Percentiles rank a stretch among this genome's conserved stretches.
Conservation (phyloP, 2,888 invertebrate species). For the Lamellibrachia satsuma region DNA sequence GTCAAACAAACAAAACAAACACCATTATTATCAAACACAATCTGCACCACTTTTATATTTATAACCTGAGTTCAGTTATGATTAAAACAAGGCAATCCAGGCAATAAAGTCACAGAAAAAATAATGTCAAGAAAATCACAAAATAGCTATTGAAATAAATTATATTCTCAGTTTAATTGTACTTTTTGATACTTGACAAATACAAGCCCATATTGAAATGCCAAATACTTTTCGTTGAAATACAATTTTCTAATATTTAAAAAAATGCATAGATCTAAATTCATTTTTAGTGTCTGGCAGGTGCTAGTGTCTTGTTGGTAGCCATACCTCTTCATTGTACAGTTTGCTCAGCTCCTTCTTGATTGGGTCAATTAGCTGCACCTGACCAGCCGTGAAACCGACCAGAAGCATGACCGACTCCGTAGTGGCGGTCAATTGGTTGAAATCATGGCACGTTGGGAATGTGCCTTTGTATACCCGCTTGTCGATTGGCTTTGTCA, state of each 20-base stretch:
- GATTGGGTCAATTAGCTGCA: conserved; percentile 96
- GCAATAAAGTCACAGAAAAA: too few relatives aligned
- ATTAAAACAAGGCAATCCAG: background rate
- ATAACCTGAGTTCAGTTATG: background rate
- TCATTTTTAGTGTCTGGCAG: background rate
- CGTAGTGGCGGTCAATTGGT: conserved; percentile 70
- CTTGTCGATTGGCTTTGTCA: conserved; percentile 96
- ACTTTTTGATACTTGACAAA: background rate
- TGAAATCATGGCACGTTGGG: conserved; percentile 99
- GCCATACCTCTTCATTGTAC: conserved; percentile 93
- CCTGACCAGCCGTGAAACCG: conserved; percentile 98
- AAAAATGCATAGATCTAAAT: background rate
- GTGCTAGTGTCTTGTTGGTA: background rate
- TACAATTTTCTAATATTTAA: background rate
- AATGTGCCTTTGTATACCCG: conserved; percentile 98
- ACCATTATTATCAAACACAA: background rate
- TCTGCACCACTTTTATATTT: background rate
- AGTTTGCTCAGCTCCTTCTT: conserved; percentile 93
- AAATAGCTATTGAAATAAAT: background rate
- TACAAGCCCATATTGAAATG: background rate
- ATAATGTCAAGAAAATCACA: too few relatives aligned
- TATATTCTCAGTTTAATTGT: too few relatives aligned
- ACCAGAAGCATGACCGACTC: conserved; percentile 91
- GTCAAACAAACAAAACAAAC: conserved; percentile 63
- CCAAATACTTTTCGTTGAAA: background rate